These are phyloP conservation scores for Lepidonotus clava DNA, from an alignment of 2,888 invertebrate genomes.

Conservation along the genomic window DNA sequence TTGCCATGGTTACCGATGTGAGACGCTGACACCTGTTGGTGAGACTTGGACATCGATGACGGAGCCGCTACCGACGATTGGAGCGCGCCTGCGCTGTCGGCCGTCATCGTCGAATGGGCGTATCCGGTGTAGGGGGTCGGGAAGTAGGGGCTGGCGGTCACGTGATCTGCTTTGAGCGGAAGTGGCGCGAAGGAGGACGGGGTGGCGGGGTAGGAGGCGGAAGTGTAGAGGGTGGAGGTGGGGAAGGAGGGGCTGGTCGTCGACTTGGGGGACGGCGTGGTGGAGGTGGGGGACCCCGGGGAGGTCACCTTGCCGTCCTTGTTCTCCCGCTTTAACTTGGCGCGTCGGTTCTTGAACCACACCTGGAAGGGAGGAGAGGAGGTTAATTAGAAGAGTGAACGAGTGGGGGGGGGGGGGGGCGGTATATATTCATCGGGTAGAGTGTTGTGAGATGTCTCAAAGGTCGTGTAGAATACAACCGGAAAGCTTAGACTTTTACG, in stretches of 20 bases:
- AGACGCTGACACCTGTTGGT: neutral
- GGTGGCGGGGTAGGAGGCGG: neutral
- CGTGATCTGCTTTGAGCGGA: slow-evolving; percentile 27
- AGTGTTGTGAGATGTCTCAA: no score
- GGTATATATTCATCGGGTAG: no score
- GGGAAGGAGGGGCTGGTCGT: slow-evolving; percentile 22
- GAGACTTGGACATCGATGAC: no score
- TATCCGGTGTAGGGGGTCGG: slow-evolving; percentile 10
- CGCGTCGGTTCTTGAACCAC: slow-evolving; percentile 61
- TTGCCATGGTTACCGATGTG: neutral
- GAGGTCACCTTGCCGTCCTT: slow-evolving; percentile 57
- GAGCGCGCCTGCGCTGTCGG: neutral
- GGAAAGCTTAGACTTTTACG: no score
- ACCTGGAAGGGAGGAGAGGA: slow-evolving; percentile 57
- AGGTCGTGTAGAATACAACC: no score
- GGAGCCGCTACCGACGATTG: neutral
- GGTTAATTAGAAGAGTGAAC: neutral
- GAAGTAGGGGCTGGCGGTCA: slow-evolving; percentile 1
- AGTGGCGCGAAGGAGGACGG: neutral
- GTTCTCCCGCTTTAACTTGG: slow-evolving; percentile 58
- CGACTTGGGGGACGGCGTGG: slow-evolving; percentile 35
- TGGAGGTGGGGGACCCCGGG: slow-evolving; percentile 32
- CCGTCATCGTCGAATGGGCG: slow-evolving; percentile 5
- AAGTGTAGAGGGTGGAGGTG: neutral
- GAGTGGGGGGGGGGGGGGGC: no score